Base-by-base conservation (phyloP, 2,888 invertebrate genomes). In the Cotesia congregata region DNA sequence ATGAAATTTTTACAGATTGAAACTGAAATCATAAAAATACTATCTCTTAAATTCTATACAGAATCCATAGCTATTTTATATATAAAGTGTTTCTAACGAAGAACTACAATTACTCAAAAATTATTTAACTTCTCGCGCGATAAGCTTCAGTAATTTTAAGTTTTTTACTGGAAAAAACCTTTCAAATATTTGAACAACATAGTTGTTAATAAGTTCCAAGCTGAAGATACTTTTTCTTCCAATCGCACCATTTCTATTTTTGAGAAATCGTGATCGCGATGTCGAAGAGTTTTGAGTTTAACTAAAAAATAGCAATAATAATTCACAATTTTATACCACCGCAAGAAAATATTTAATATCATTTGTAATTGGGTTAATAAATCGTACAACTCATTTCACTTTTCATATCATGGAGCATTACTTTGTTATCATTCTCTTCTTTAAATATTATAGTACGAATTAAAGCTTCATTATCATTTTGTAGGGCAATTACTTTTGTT, bases 401-500 rank as follows among this genome's bases (percentile, higher is more conserved):
- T 61, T 77, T 80, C 1, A 78, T 72, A 7, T 81, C 76, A 6
- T 72, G 78, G 6, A 79, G 60, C 1, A 71, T 62, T 61, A 82
- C 80, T 17, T 85, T 80, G 4, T 71, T 65, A 1, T 76, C 77
- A 71, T 79, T 74, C 72, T 82, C 74, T 71, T 79, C 68, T 4
- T 75, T 77, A 6, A 75, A 75, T 62, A 82, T 80, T 2, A 84
- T 74, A 3, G 81, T 79, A 38, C 80, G 82, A 7, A 88, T 64
- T 6, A 77, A 76, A 4, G 17, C 59, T 5, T 83, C 83, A 7
- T 79, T 75, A 1, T 83, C 78, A 17, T 79, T 80, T 4, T 81
- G 77, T 2, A 68, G 69, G 7, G 38, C 9, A 20, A 75, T 64
- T 1, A 86, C 81, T n/a, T 73, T 76, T 12, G 74, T 62, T 0